Evolutionary conservation across 1,140 invertebrate species (phyloP).

Genomic region (Oreohelix idahoensis): DNA sequence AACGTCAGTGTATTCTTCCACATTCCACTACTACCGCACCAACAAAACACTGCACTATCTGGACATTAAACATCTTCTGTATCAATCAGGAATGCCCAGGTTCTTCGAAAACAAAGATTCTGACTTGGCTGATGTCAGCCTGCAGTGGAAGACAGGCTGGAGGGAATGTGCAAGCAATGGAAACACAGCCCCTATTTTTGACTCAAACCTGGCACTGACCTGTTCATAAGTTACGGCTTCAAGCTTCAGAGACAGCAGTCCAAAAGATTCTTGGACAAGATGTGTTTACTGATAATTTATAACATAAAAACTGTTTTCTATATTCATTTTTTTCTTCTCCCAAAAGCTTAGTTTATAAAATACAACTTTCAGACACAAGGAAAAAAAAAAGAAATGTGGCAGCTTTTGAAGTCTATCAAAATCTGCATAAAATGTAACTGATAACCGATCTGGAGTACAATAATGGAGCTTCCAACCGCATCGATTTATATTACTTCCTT

Average conservation of each 20-base stretch:
- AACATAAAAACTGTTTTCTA: too few relatives aligned
- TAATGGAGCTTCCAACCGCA: too few relatives aligned
- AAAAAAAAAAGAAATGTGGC: too few relatives aligned
- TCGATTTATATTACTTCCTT: too few relatives aligned
- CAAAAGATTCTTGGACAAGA: too few relatives aligned
- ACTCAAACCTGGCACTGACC: constrained; percentile 11
- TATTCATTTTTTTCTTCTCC: too few relatives aligned
- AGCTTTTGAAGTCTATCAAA: too few relatives aligned
- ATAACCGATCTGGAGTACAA: too few relatives aligned
- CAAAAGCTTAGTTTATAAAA: neutral
- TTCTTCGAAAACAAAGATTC: constrained; percentile 48
- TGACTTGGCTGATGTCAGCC: constrained; percentile 53
- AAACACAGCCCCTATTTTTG: constrained; percentile 53
- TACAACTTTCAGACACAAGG: too few relatives aligned
- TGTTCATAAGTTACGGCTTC: neutral
- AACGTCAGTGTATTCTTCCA: constrained; percentile 39
- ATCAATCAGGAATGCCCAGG: constrained; percentile 24
- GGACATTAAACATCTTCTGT: constrained; percentile 47
- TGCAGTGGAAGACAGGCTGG: constrained; percentile 66
- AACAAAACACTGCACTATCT: constrained; percentile 28
- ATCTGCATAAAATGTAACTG: too few relatives aligned
- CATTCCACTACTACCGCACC: constrained; percentile 55
- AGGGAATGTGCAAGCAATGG: constrained; percentile 57
- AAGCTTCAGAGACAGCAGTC: too few relatives aligned
- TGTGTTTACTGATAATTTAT: too few relatives aligned